Conservation (phyloP, 1,140 invertebrate genomes). For the Drosophila parvula region DNA sequence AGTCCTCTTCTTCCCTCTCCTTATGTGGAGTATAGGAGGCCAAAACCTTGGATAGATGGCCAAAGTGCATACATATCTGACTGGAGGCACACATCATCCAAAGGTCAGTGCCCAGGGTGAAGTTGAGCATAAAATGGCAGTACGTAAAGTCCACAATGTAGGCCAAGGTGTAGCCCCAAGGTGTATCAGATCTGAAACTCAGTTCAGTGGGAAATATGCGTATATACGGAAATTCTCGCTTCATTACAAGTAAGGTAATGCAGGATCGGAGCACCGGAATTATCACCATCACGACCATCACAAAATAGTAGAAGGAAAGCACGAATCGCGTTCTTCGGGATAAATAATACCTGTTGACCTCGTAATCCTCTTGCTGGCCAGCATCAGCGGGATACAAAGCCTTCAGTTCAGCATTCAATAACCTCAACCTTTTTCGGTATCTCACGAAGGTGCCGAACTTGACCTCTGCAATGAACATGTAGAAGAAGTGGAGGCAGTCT, state of each 20-base stretch:
- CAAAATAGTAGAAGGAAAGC: conserved; percentile 39
- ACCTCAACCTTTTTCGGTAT: not conserved
- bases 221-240: conserved; percentile 22
- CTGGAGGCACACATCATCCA: conserved; percentile 51
- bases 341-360: conserved; percentile 46
- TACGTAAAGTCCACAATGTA: conserved; percentile 28
- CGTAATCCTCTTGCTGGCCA: not conserved
- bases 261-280: conserved; percentile 22
- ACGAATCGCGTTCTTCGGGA: conserved; percentile 14
- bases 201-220: conserved; percentile 35
- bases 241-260: conserved; percentile 1
- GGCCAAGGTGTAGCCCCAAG: conserved; percentile 1
- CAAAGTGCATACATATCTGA: conserved; percentile 53
- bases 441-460: conserved; percentile 1
- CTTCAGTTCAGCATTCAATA: not conserved
- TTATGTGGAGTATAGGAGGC: conserved; percentile 12
- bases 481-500: not conserved
- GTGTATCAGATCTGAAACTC: not conserved
- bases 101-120: conserved; percentile 44
- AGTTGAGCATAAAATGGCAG: conserved; percentile 31
- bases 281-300: conserved; percentile 9
- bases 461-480: conserved; percentile 6
- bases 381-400: conserved; percentile 32
- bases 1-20: conserved; percentile 8
- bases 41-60: conserved; percentile 23